Conservation (phyloP, 2,113 vertebrate genomes). For the Cochlearius cochlearius region DNA sequence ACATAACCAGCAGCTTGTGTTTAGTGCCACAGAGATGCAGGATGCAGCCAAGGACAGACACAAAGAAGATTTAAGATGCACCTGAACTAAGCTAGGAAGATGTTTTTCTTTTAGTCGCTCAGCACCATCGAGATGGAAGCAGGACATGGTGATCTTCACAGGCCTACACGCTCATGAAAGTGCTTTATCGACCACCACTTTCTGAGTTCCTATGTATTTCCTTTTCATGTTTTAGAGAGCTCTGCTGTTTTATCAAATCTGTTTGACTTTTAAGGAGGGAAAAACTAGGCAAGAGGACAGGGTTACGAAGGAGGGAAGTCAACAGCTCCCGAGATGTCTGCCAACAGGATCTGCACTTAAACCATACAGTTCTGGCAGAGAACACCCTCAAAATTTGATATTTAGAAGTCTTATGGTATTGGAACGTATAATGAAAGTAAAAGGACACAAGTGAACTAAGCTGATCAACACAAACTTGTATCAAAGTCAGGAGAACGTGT, state of each 20-base stretch:
- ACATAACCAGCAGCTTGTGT: background rate
- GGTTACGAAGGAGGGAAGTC: background rate
- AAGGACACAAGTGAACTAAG: constrained; percentile 2
- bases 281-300: background rate
- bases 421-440: background rate
- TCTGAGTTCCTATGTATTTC: background rate
- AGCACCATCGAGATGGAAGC: background rate
- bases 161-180: background rate
- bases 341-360: constrained; percentile 28
- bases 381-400: constrained; percentile 15
- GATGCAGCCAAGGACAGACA: background rate
- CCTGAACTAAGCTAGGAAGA: background rate
- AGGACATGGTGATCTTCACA: background rate
- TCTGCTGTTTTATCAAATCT: background rate
- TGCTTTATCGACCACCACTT: background rate
- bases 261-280: background rate
- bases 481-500: background rate
- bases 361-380: constrained; percentile 19
- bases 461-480: background rate
- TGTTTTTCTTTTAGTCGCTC: background rate
- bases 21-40: background rate
- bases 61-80: background rate
- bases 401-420: constrained; percentile 10
- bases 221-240: background rate
- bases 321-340: constrained; percentile 9